Evolutionary conservation across 1,140 invertebrate species (phyloP).

Genomic region (Nomia melanderi): DNA sequence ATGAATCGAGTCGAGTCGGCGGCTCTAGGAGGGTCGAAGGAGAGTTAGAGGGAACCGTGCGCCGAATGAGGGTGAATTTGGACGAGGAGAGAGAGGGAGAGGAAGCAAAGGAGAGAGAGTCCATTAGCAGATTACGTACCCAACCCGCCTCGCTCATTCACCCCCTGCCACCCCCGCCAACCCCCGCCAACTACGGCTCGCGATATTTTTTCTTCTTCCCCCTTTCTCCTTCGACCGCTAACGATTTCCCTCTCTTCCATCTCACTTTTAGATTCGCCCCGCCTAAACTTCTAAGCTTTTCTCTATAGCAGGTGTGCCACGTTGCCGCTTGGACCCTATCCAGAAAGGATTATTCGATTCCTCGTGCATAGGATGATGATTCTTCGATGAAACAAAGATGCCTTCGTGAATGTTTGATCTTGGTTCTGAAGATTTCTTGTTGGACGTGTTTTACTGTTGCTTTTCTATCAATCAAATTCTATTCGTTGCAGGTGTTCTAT

Average conservation of each 20-base stretch:
- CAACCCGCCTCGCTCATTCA: slow-evolving; percentile 72
- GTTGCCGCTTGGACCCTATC: slow-evolving; percentile 25
- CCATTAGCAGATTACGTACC: slow-evolving; percentile 80
- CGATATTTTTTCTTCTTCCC: slow-evolving; percentile 67
- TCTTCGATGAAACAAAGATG: not conserved
- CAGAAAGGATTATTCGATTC: slow-evolving; percentile 29
- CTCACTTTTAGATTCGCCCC: slow-evolving; percentile 40
- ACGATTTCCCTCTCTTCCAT: slow-evolving; percentile 48
- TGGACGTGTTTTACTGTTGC: not conserved
- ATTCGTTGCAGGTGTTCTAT: too few species aligned
- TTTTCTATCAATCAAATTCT: too few species aligned
- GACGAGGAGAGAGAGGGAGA: slow-evolving; percentile 66
- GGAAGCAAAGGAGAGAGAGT: slow-evolving; percentile 67
- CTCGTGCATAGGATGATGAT: too few species aligned
- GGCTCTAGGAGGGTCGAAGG: slow-evolving; percentile 50
- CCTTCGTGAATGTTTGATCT: not conserved
- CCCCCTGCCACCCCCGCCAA: too few species aligned
- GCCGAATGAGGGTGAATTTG: slow-evolving; percentile 63
- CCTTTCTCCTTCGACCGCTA: slow-evolving; percentile 61
- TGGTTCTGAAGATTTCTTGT: too few species aligned
- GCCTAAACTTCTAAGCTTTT: slow-evolving; percentile 36
- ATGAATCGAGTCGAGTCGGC: slow-evolving; percentile 46
- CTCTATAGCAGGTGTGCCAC: slow-evolving; percentile 46
- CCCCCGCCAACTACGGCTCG: too few species aligned
- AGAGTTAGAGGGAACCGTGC: slow-evolving; percentile 51